Conservation (phyloP, 2,113 vertebrate genomes). For the Toxostoma redivivum region DNA sequence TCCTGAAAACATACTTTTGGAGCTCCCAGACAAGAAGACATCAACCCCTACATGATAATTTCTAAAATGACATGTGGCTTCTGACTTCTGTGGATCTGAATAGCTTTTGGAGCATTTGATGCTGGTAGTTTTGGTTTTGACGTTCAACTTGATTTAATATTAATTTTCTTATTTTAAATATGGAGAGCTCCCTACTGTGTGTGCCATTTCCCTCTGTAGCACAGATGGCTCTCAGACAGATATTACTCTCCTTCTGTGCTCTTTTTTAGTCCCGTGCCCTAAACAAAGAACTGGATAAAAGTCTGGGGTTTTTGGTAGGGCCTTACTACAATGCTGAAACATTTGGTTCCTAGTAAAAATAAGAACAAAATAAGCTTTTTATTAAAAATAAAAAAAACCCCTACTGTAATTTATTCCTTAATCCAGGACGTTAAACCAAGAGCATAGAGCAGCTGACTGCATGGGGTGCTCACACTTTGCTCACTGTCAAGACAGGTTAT, state of each 20-base stretch:
- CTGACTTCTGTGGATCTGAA: neutral
- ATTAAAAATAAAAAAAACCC: neutral
- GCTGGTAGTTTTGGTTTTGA: neutral
- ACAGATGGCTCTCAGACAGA: constrained; percentile 28
- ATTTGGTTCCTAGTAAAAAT: neutral
- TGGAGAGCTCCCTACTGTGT: neutral
- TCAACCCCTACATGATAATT: neutral
- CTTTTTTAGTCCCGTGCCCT: neutral
- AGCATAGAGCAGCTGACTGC: neutral
- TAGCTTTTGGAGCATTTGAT: neutral
- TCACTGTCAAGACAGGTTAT: neutral
- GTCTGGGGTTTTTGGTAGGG: neutral
- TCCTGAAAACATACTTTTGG: neutral
- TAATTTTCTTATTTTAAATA: constrained; percentile 29
- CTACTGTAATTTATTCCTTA: neutral
- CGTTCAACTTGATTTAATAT: constrained; percentile 7
- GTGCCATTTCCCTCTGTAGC: neutral
- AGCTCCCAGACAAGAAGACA: neutral
- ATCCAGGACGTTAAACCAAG: neutral
- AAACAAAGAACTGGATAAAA: constrained; percentile 1
- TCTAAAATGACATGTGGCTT: neutral
- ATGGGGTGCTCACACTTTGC: neutral
- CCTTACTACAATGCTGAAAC: neutral
- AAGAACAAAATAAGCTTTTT: neutral
- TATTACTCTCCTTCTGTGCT: neutral